phyloP scores from a whole-genome alignment of 2,113 vertebrate genomes.

The Colinus virginianus region DNA sequence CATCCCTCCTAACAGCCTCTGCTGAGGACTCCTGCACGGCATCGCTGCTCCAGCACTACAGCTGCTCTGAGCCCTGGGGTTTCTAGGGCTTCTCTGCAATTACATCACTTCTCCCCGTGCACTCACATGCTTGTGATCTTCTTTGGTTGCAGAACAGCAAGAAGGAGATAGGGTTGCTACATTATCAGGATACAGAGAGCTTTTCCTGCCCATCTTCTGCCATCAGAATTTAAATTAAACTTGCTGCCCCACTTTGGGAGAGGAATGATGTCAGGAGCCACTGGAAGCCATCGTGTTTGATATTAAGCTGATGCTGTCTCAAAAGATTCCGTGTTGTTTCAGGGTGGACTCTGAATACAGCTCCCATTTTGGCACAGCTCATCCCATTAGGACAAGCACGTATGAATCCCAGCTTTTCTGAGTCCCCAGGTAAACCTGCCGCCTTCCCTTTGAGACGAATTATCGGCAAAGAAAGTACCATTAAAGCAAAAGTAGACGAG shows the following conservation, averaged over 20 bases:
- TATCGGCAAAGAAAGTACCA: background rate
- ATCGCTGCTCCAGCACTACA: rapidly evolving
- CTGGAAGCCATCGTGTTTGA: background rate
- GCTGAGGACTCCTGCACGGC: background rate
- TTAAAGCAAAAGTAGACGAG: background rate
- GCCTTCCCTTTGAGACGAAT: background rate
- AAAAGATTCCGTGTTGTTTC: background rate
- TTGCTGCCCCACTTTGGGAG: background rate
- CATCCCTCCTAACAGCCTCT: background rate
- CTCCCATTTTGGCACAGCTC: background rate
- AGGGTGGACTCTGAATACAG: background rate
- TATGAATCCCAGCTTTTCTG: background rate
- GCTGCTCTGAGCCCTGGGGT: background rate
- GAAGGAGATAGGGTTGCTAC: background rate
- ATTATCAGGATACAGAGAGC: background rate
- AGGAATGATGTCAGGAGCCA: background rate
- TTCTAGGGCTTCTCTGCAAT: background rate
- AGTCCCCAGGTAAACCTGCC: background rate
- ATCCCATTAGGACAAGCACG: rapidly evolving
- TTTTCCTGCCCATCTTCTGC: background rate
- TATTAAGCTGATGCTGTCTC: background rate
- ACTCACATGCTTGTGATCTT: background rate
- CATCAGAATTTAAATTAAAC: background rate
- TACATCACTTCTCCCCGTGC: background rate
- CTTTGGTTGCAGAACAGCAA: background rate